phyloP scores from a whole-genome alignment of 23 tunicate genomes.

The Ciona savignyi region DNA sequence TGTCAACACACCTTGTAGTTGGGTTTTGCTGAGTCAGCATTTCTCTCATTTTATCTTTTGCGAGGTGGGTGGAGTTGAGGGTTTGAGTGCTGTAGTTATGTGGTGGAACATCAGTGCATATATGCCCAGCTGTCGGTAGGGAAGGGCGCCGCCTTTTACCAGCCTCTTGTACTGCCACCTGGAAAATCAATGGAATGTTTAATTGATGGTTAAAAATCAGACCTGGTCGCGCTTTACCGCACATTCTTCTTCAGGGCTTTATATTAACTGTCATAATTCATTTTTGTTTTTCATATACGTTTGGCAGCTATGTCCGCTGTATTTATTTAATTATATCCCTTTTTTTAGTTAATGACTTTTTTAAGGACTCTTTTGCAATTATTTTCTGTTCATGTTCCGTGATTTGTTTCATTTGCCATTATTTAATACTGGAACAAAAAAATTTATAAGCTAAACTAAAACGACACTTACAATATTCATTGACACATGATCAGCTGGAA shows the following conservation, averaged over 20 bases:
- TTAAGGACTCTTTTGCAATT: too few relatives aligned
- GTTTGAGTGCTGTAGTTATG: conserved; percentile 86
- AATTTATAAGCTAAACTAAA: too few relatives aligned
- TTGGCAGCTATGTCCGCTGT: too few relatives aligned
- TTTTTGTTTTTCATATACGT: too few relatives aligned
- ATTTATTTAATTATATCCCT: too few relatives aligned
- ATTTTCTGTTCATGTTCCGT: neutral
- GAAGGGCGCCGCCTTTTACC: conserved; percentile 55
- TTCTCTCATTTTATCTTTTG: conserved; percentile 46
- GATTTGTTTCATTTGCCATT: too few relatives aligned
- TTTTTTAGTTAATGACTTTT: neutral
- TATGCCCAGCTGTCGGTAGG: conserved; percentile 12
- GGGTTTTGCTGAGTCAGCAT: conserved; percentile 49
- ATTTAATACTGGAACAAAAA: too few relatives aligned
- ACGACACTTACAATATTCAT: conserved; percentile 26
- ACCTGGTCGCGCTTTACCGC: too few relatives aligned
- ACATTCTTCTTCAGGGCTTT: neutral
- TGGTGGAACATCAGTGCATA: conserved; percentile 28
- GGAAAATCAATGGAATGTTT: neutral
- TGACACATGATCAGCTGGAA: conserved; percentile 35
- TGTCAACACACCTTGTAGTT: conserved; percentile 31
- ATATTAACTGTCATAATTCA: too few relatives aligned
- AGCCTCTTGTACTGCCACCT: conserved; percentile 73
- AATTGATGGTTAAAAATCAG: too few relatives aligned
- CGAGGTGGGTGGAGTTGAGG: conserved; percentile 59